Percentiles rank a stretch among this genome's conserved stretches.
Evolutionary conservation across 2,888 invertebrate species (phyloP).

Genomic region (Timema cristinae): DNA sequence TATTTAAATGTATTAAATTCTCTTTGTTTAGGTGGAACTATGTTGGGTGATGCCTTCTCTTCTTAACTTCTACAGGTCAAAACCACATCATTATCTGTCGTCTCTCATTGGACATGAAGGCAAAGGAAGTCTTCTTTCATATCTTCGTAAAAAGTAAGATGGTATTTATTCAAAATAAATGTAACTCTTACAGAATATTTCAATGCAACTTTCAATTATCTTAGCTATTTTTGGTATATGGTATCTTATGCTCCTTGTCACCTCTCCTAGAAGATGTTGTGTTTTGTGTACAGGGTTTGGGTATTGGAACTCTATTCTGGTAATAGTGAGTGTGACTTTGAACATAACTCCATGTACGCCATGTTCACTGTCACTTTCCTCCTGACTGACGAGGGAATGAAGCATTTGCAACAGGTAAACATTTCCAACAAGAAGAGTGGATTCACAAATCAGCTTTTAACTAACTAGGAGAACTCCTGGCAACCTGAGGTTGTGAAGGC

Average conservation of each 20-base stretch:
- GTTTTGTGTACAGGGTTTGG: conserved; percentile 60
- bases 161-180: neutral
- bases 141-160: conserved; percentile 52
- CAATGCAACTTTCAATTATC: neutral
- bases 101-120: conserved; percentile 85
- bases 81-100: conserved; percentile 72
- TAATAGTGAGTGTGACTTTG: conserved; percentile 65
- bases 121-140: conserved; percentile 74
- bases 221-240: neutral
- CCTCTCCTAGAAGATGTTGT: neutral
- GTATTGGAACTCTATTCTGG: conserved; percentile 67
- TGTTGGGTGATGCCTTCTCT: conserved; percentile 61
- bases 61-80: conserved; percentile 64
- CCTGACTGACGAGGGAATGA: conserved; percentile 73
- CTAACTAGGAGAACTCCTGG: too few species aligned
- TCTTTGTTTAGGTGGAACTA: conserved; percentile 49
- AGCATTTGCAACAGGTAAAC: conserved; percentile 59
- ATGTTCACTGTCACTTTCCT: conserved; percentile 68
- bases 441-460: too few species aligned
- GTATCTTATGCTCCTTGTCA: neutral
- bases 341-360: conserved; percentile 74
- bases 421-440: too few species aligned
- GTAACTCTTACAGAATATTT: neutral
- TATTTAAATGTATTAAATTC: neutral
- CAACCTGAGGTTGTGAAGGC: too few species aligned